Conservation (phyloP, 2,888 invertebrate species). For the Pristionchus maxplancki region DNA sequence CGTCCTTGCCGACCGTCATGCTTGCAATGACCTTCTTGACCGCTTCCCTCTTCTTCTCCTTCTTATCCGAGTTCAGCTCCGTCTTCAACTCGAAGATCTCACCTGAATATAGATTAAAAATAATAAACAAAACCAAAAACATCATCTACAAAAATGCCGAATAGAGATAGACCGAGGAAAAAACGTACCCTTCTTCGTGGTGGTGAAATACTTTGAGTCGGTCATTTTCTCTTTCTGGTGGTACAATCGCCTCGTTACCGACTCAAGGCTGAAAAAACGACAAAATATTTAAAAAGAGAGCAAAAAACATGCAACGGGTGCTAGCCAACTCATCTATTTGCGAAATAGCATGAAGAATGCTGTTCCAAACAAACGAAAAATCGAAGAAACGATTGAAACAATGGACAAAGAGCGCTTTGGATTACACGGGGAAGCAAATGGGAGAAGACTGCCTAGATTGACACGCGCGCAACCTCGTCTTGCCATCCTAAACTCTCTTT, state of each 20-base stretch:
- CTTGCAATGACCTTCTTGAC: conserved; percentile 99
- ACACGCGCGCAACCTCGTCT: background rate
- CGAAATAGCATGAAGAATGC: background rate
- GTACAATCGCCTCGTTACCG: conserved; percentile 24
- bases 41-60: conserved; percentile 99
- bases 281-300: background rate
- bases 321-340: conserved; percentile 20
- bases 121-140: background rate
- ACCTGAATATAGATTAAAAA: conserved; percentile 80
- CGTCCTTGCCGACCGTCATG: conserved; percentile 99
- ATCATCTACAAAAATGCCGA: too few relatives aligned
- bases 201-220: conserved; percentile 99
- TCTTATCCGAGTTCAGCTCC: conserved; percentile 98
- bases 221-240: conserved; percentile 86
- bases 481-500: conserved; percentile 6
- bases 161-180: too few relatives aligned
- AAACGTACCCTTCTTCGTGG: conserved; percentile 90
- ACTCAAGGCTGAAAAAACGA: background rate
- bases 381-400: background rate
- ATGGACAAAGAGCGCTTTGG: background rate
- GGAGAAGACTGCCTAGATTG: background rate
- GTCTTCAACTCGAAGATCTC: conserved; percentile 99
- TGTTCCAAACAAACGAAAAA: background rate
- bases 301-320: background rate
- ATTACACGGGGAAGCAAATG: background rate